A percentile compares a stretch with the other conserved stretches of the same genome.
These are phyloP conservation scores for Nestor notabilis DNA, from an alignment of 2,113 vertebrate genomes.

Conservation along the genomic window DNA sequence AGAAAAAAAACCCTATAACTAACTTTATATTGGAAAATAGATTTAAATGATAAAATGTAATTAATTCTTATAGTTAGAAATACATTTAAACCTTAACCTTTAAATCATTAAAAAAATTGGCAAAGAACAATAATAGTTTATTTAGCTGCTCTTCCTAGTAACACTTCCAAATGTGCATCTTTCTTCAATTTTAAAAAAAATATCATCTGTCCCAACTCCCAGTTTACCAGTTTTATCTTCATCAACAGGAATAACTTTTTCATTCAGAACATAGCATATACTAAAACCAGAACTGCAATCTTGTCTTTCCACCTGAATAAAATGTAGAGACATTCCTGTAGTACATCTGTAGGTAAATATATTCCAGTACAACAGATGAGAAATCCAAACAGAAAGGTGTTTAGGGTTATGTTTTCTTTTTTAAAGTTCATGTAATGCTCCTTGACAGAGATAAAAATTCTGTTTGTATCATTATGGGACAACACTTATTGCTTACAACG, in stretches of 20 bases:
- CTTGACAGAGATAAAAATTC: neutral
- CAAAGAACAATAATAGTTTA: conserved; percentile 15
- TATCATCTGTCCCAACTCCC: neutral
- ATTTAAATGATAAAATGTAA: neutral
- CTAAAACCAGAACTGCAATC: neutral
- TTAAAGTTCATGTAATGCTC: neutral
- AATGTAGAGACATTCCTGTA: neutral
- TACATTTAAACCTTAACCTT: neutral
- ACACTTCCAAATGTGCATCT: neutral
- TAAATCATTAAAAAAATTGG: neutral
- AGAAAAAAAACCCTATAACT: neutral
- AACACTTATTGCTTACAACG: neutral
- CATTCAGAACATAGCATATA: neutral
- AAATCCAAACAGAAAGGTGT: neutral
- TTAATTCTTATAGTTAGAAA: neutral
- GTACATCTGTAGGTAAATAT: neutral
- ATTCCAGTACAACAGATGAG: neutral
- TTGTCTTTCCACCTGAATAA: neutral
- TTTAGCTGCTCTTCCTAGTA: conserved; percentile 30
- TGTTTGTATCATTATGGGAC: neutral
- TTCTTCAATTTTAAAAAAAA: too few relatives aligned
- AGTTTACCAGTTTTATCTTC: neutral
- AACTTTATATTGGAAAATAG: neutral
- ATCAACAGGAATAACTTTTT: neutral
- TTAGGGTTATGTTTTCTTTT: neutral